Conservation (phyloP, 92 coral and sea anemone species). For the Pocillopora grandis region DNA sequence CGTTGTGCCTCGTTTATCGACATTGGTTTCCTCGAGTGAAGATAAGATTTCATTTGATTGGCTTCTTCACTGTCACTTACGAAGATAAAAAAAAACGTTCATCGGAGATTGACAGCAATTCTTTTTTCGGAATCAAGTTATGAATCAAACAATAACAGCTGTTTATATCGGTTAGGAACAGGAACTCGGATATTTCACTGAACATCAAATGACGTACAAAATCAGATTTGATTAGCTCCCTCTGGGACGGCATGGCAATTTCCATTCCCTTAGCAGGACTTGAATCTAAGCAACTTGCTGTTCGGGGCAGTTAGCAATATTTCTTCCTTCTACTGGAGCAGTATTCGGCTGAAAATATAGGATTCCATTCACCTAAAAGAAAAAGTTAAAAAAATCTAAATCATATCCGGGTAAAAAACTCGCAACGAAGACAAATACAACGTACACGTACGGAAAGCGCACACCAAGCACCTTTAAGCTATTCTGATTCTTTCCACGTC, state of each 20-base stretch:
- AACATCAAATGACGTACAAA: too few species aligned
- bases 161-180: neutral
- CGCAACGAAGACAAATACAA: neutral
- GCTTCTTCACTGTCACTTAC: too few species aligned
- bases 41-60: too few species aligned
- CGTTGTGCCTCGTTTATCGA: too few species aligned
- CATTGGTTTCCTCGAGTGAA: too few species aligned
- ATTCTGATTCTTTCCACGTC: too few species aligned
- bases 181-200: neutral
- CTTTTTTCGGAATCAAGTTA: too few species aligned
- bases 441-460: neutral
- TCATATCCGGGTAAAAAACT: neutral
- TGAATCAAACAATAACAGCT: too few species aligned
- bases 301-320: constrained; percentile 72
- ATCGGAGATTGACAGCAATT: too few species aligned
- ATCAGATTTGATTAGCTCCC: neutral
- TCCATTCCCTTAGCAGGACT: neutral
- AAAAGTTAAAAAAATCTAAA: neutral
- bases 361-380: constrained; percentile 58
- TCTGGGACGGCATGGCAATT: neutral
- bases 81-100: too few species aligned
- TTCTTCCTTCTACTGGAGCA: constrained; percentile 76
- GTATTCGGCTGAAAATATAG: constrained; percentile 50
- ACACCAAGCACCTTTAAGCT: too few species aligned
- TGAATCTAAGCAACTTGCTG: neutral